Evolutionary conservation across 1,140 invertebrate species (phyloP), one percentile per base, ranked within the genome.

Genomic region (Ips nitidus): DNA sequence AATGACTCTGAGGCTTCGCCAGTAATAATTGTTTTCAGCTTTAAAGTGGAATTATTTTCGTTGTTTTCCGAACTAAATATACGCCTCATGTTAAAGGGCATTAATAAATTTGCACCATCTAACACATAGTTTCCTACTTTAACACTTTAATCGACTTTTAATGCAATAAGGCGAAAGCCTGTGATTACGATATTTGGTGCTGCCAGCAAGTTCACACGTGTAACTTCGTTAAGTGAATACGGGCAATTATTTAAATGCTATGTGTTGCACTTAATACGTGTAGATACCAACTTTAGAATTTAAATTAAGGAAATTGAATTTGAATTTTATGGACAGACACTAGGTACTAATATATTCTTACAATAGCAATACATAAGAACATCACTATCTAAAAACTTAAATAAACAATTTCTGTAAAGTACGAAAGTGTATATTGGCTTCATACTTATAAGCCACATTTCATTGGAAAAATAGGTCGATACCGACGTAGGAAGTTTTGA

Each of bases 21-120:
- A 41, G 55, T 45, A 66, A 57, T 66, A 56, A 59, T 57, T 66
- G 64, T 66, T 66, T 42, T 57, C 64, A 66, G 64, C 45, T 66
- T 22, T 66, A 66, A 37, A 58, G n/a, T 45, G 47, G 37, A 47
- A 55, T 65, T 66, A 58, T 66, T 66, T 57, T 66, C 55, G 22
- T 4, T 40, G 53, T 43, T 40, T 43, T 45, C 40, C 41, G 56
- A 58, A 58, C 7, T 55, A 55, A 64, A 50, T 50, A 52, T 65
- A 53, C 40, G 39, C 50, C 22, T 22, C 37, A n/a, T 65, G 47
- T 65, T 41, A 65, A 65, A 53, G 53, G 38, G 38, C 62, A 65
- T 65, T 65, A 65, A 65, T 65, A 65, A 65, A 65, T 65, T 56
- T 65, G 50, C 52, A 53, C 50, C 47, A 42, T 1, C 41, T 65